Evolutionary conservation across 2,888 invertebrate genomes (phyloP).

Genomic region (Tetranychus truncatus): DNA sequence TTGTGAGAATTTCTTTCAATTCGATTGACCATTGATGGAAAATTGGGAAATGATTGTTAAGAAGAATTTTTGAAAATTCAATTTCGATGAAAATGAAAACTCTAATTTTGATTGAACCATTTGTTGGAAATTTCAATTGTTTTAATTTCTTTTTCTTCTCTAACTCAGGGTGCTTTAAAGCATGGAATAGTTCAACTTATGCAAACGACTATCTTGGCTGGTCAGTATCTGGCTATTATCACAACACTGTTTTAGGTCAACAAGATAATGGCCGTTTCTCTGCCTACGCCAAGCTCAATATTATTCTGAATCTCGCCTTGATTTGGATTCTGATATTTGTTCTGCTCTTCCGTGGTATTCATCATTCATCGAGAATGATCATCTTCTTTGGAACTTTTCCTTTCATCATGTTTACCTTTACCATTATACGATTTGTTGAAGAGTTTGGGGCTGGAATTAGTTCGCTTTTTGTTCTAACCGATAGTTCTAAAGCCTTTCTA

Average conservation of each 20-base stretch:
- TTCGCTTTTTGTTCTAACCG: constrained; percentile 22
- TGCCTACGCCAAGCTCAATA: constrained; percentile 3
- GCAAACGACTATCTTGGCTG: constrained; percentile 25
- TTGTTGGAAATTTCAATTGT: background rate
- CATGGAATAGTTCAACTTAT: constrained; percentile 25
- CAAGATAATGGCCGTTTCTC: background rate
- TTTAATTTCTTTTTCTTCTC: background rate
- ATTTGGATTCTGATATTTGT: constrained; percentile 73
- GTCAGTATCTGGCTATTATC: constrained; percentile 26
- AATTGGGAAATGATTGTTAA: background rate
- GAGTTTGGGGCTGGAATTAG: constrained; percentile 25
- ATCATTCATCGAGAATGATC: constrained; percentile 64
- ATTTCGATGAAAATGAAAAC: too few relatives aligned
- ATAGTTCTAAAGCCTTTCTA: constrained; percentile 21
- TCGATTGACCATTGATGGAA: background rate
- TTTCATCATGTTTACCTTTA: constrained; percentile 50
- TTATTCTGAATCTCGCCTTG: constrained; percentile 34
- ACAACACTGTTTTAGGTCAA: constrained; percentile 13
- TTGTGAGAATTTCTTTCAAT: background rate
- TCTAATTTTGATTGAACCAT: background rate
- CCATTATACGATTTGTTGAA: constrained; percentile 25
- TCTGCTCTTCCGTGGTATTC: constrained; percentile 40
- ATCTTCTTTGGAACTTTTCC: constrained; percentile 60
- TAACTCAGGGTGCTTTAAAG: constrained; percentile 22
- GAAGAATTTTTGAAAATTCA: too few relatives aligned